Base-by-base conservation (phyloP, 1,140 invertebrate genomes). In the Temnothorax nylanderi region DNA sequence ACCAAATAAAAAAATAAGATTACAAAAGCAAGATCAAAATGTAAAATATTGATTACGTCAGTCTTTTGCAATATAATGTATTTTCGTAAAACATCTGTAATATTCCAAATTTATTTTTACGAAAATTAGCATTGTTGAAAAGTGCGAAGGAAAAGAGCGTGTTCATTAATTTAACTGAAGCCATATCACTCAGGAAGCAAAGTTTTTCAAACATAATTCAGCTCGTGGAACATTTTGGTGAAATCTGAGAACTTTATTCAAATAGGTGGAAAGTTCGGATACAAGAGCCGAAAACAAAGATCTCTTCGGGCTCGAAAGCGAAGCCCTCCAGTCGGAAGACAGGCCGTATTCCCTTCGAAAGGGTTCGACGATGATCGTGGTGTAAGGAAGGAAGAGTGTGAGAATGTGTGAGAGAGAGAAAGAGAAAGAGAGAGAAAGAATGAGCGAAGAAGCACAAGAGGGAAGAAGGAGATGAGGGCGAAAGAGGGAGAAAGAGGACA, bases 261-360 rank as follows among this genome's bases (percentile, higher is more conserved):
- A 47, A 80, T 37, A 47, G n/a, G n/a, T 26, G 32, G 32, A 51
- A 65, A 69, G 26, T 76, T 69, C 41, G 62, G 62, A 85, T 78
- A 88, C 64, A 85, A 86, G 71, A 84, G 37, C 34, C 71, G 51
- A 87, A 85, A 67, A 85, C 82, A 69, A 76, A 77, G 74, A 76
- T 69, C 37, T 69, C 37, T 37, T 75, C 7, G 7, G 69, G 54
- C 69, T 60, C 69, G 44, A 74, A 84, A 74, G 54, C 69, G 54
- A 34, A 84, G 54, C 69, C 69, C 54, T 84, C 41, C 56, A 60
- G 69, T 44, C 54, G 54, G 67, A 41, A 82, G 67, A 82, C 67
- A 60, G 3, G 54, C 80, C 69, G 18, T 60, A 72, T 75, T 84
- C 51, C 67, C 54, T 84, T 56, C 54, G 54, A 84, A 84, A 84